Evolutionary conservation across 2,113 vertebrate species (phyloP), one percentile per base, ranked within the genome.

Genomic region (Phyllostomus hastatus): DNA sequence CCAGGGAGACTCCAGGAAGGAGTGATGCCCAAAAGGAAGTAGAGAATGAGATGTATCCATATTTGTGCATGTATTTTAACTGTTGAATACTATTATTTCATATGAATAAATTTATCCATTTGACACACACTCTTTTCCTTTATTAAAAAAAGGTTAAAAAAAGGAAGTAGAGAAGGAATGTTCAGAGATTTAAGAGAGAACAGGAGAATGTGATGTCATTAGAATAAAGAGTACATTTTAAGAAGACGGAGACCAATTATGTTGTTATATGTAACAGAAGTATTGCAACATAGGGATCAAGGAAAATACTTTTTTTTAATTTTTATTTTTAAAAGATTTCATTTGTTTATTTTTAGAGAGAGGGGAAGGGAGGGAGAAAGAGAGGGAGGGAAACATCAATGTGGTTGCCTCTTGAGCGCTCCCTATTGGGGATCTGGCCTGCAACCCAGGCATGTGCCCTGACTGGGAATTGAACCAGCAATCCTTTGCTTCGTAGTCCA

Each of bases 211-310:
- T 31, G 16, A 2, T 64, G n/a, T 72, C 12, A 59, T 82, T 66
- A 88, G 85, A 46, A 66, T 79, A 57, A 83, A 78, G 17, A 67
- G 31, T 52, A 82, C 28, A 87, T 79, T 94, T 90, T 87, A 94
- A 82, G 76, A 59, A 96, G 66, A 59, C 95, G 72, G 28, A 38
- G 31, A 46, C 83, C 28, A 72, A 26, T 48, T 67, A 67, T 75
- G 22, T 54, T 82, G 17, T 54, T 82, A 43, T n/a, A 69, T 91
- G 57, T 69, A 83, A 90, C 64, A 59, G 15, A 88, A 31, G 12
- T 17, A 10, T 86, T 72, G 11, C 46, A 66, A 61, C 5, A 54
- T 1, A 84, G 28, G n/a, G 28, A 5, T 83, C 31, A 6, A 67
- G 50, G 31, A 76, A 72, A 85, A 59, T 43, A 35, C 4, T 90